These are phyloP conservation scores for Scomber colias DNA, from an alignment of 2,113 vertebrate species.

Conservation along the genomic window DNA sequence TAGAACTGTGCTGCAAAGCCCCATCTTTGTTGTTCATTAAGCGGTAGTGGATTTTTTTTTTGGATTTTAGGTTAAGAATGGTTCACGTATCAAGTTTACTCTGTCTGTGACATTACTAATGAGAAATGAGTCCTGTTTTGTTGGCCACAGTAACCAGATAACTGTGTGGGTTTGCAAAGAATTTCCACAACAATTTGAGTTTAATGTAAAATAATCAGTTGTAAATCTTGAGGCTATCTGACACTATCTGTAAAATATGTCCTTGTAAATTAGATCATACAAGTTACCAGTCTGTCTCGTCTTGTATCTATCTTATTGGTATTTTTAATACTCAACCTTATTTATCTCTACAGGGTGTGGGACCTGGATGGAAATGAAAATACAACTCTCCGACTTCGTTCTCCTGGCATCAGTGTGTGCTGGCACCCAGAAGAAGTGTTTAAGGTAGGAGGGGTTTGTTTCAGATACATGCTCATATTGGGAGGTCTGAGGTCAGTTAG, in stretches of 20 bases:
- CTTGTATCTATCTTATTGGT: slow-evolving; percentile 23
- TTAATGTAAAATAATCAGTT: not conserved
- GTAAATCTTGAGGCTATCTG: not conserved
- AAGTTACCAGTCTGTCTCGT: not conserved
- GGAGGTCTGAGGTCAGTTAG: not conserved
- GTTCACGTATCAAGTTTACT: slow-evolving; percentile 52
- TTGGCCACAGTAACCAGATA: slow-evolving; percentile 22
- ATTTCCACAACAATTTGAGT: not conserved
- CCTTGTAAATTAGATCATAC: not conserved
- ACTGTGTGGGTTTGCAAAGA: not conserved
- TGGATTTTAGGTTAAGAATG: slow-evolving; percentile 28
- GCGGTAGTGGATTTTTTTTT: slow-evolving; percentile 31
- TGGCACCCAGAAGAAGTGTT: slow-evolving; percentile 96
- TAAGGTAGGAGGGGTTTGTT: slow-evolving; percentile 85
- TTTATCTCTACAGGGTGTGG: slow-evolving; percentile 88
- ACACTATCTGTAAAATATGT: too few species aligned
- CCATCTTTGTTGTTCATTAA: slow-evolving; percentile 58
- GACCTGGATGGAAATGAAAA: slow-evolving; percentile 92
- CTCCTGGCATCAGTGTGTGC: slow-evolving; percentile 95
- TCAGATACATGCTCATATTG: not conserved
- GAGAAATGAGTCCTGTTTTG: slow-evolving; percentile 21
- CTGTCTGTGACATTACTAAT: slow-evolving; percentile 23
- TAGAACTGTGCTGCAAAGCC: slow-evolving; percentile 39
- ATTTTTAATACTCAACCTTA: slow-evolving; percentile 8
- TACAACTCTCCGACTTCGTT: slow-evolving; percentile 89